Evolutionary conservation across 2,797 vertebrate species (phyloP).

Genomic region (Neoniphon sammara): DNA sequence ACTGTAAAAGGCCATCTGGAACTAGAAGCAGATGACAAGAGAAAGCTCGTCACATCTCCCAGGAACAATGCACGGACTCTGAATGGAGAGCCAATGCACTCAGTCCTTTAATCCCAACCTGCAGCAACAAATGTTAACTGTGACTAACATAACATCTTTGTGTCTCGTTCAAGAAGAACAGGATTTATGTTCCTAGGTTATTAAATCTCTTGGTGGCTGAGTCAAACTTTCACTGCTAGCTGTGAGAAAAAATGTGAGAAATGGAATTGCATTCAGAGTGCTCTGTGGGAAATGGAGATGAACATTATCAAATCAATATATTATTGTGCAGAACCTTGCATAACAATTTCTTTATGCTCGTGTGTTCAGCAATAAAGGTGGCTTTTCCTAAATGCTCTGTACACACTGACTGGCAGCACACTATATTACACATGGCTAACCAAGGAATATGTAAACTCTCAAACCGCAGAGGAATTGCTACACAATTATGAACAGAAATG

Average conservation of each 20-base stretch:
- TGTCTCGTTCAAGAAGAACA: slow-evolving; percentile 4
- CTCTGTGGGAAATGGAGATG: slow-evolving; percentile 6
- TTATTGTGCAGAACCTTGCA: neutral
- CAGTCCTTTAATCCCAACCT: slow-evolving; percentile 19
- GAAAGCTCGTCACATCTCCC: slow-evolving; percentile 7
- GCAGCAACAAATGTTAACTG: slow-evolving; percentile 3
- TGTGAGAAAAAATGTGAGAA: slow-evolving; percentile 15
- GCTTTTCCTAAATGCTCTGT: slow-evolving; percentile 33
- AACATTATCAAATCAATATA: slow-evolving; percentile 30
- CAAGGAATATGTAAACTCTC: slow-evolving; percentile 55
- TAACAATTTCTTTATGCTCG: slow-evolving; percentile 24
- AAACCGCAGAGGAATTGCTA: slow-evolving; percentile 49
- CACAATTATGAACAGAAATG: slow-evolving; percentile 38
- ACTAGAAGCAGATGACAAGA: slow-evolving; percentile 13
- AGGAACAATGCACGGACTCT: neutral
- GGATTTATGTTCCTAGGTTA: neutral
- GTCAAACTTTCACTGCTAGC: slow-evolving; percentile 5
- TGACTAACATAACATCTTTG: slow-evolving; percentile 17
- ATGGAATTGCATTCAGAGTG: slow-evolving; percentile 28
- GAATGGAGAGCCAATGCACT: neutral
- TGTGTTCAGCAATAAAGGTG: slow-evolving; percentile 1
- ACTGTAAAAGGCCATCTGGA: slow-evolving; percentile 36
- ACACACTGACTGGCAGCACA: slow-evolving; percentile 39
- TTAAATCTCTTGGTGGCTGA: slow-evolving; percentile 45
- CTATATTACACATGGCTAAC: slow-evolving; percentile 41